Base-by-base conservation (phyloP, 2,113 vertebrate species). In the Triplophysa siluroides region DNA sequence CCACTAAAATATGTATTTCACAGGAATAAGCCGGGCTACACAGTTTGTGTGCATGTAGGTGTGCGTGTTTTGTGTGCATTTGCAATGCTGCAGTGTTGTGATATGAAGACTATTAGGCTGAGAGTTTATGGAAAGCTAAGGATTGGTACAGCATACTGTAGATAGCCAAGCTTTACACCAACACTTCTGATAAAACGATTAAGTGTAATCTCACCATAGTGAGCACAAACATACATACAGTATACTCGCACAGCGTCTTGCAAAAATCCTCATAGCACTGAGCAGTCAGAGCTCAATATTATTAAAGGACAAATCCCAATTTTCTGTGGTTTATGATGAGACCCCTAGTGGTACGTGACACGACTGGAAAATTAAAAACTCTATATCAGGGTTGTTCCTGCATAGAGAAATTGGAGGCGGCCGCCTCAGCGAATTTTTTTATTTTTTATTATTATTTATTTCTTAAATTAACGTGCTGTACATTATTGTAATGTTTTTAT, bases 1-100 rank as follows among this genome's bases (percentile, higher is more conserved):
- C 54, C 13, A n/a, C 71, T 60, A 56, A 33, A n/a, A 13, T 73
- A 13, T 61, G 71, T 73, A 73, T 43, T 73, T 73, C 33, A 61
- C 69, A 38, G 69, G 52, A 72, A 72, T 72, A 72, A 58, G 52
- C 18, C 50, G 33, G 69, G 19, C 29, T 24, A 29, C 19, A 52
- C 41, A 65, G 45, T 77, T 26, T 68, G 63, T 45, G 29, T 69
- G 50, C 43, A 52, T 26, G 64, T 58, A 29, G 26, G 26, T 29
- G 3, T 29, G 50, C 67, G 76, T 78, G 75, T 77, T 41, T n/a
- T 65, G 23, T 50, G 12, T 61, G 56, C 23, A 33, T 60, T 24
- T 45, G 58, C 14, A n/a, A 21, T 21, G 6, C 69, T 72, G 69
- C 69, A 72, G 26, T 58, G 52, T 47, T 58, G 33, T 73, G 54